Percentiles rank a stretch among this genome's conserved stretches.
Evolutionary conservation across 1,140 invertebrate genomes (phyloP).

Genomic region (Caenorhabditis latens): DNA sequence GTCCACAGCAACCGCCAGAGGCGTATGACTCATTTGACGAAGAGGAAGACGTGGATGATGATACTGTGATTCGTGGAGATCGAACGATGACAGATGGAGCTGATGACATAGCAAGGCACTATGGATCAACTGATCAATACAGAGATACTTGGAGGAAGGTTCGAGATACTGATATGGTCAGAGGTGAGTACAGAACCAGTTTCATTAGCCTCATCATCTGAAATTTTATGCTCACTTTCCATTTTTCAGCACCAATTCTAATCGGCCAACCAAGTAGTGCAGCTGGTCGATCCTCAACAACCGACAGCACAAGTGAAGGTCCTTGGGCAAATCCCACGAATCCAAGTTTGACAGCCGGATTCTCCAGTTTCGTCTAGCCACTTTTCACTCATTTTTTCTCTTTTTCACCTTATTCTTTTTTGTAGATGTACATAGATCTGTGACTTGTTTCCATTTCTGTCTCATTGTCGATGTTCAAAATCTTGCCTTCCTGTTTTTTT

Average conservation of each 20-base stretch:
- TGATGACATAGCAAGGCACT: constrained; percentile 61
- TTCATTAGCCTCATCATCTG: not conserved
- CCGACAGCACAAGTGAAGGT: constrained; percentile 36
- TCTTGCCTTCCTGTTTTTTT: constrained; percentile 19
- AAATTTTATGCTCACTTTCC: not conserved
- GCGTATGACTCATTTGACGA: constrained; percentile 62
- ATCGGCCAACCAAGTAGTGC: constrained; percentile 31
- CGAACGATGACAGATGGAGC: constrained; percentile 37
- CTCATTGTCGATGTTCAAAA: constrained; percentile 38
- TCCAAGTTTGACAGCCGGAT: constrained; percentile 29
- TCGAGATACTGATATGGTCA: constrained; percentile 61
- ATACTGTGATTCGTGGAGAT: constrained; percentile 12
- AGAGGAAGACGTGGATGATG: constrained; percentile 59
- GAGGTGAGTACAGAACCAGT: not conserved
- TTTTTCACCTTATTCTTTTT: not conserved
- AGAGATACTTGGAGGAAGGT: constrained; percentile 60
- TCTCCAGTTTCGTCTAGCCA: constrained; percentile 46
- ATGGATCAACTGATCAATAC: constrained; percentile 59
- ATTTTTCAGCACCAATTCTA: constrained; percentile 25
- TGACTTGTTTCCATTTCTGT: constrained; percentile 20
- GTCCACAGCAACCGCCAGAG: constrained; percentile 10
- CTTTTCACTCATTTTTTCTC: not conserved
- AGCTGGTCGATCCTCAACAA: constrained; percentile 12
- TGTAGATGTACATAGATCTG: constrained; percentile 49
- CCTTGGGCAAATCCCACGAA: constrained; percentile 25